Base-by-base conservation (phyloP, 64 coral and sea anemone genomes). In the Montipora efflorescens region DNA sequence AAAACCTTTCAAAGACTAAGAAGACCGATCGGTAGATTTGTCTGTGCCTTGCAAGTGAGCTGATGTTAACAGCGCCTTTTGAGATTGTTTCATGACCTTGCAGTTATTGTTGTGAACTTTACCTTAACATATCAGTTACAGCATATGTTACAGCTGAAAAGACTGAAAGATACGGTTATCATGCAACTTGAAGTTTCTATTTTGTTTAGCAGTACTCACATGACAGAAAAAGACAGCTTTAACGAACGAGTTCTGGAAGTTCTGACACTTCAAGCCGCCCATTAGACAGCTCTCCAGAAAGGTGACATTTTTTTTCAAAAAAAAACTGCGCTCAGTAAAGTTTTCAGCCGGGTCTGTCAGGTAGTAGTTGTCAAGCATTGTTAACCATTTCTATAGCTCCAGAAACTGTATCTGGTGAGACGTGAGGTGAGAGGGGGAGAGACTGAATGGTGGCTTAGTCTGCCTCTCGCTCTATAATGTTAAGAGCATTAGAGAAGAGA, bases 201-300 rank as follows among this genome's bases (percentile, higher is more conserved):
- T 57, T 57, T 57, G 6, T 11, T 57, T 57, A 57, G 53, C 53
- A 11, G 53, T 57, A 57, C 53, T 11, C 68, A 71, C 68, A 71
- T 71, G 68, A 71, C 68, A 71, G 68, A 71, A 71, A 71, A 71
- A 71, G 68, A 71, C 67, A 71, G 68, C 14, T 71, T 71, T 23
- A 71, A 8, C 8, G 68, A 71, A 71, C 18, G 68, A 71, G 68
- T 71, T 71, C 68, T 71, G 68, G 0, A 71, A 71, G 68, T 71
- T 71, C 68, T 19, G 68, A 71, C 53, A 57, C 53, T 57, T 57
- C 53, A 57, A 57, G 53, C 68, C 0, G 68, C 68, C 68, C 68
- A 71, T 71, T 14, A 71, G 68, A 71, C 68, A 71, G 68, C 68
- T 71, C 68, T 71, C 68, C 68, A 18, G 68, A 71, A 71, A 71